Conservation (phyloP, 2,888 invertebrate species). For the Tenthredo scrophulariae region DNA sequence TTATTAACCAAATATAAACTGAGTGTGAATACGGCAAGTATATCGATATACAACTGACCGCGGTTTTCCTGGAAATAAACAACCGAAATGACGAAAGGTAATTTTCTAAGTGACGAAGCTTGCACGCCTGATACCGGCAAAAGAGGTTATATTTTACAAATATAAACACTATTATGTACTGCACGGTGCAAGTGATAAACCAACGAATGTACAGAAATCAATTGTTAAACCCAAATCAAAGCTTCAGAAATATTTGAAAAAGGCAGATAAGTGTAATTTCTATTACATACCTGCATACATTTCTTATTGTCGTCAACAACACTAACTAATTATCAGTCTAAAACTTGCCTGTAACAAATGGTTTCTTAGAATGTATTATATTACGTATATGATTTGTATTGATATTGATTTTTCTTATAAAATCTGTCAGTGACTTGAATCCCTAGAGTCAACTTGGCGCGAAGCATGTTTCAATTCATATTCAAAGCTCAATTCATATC, state of each 20-base stretch:
- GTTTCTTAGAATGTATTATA: neutral
- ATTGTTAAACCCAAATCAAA: neutral
- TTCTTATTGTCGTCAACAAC: neutral
- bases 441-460: neutral
- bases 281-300: neutral
- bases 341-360: neutral
- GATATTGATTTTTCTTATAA: neutral
- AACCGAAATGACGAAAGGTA: constrained; percentile 54
- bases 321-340: neutral
- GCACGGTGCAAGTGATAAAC: neutral
- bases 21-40: neutral
- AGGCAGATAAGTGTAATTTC: neutral
- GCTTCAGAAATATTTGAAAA: neutral
- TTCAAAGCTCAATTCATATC: neutral
- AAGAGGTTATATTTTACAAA: constrained; percentile 46
- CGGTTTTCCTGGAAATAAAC: constrained; percentile 6
- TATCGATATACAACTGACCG: neutral
- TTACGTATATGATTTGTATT: neutral
- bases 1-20: neutral
- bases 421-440: neutral
- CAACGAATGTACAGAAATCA: neutral
- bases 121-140: constrained; percentile 32
- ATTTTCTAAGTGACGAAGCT: constrained; percentile 21
- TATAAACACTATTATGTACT: constrained; percentile 19
- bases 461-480: neutral